Conservation (phyloP, 2,113 vertebrate genomes). For the Marcusenius ussheri region DNA sequence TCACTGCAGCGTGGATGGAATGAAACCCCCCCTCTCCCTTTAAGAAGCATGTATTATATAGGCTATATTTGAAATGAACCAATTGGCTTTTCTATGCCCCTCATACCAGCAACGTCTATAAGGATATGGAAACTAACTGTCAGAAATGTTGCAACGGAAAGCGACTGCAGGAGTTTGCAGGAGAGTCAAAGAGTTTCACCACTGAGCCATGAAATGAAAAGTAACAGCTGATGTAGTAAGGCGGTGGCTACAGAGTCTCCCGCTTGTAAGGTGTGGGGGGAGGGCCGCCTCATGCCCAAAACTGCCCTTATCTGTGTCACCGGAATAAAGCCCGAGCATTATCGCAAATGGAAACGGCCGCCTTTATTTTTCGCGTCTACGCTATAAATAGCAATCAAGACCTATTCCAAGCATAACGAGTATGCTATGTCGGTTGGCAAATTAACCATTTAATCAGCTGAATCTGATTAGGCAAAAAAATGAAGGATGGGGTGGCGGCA, state of each 20-base stretch:
- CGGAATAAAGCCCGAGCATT: background rate
- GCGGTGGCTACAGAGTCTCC: conserved; percentile 22
- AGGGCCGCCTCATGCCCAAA: conserved; percentile 1
- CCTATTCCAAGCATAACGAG: background rate
- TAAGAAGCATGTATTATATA: background rate
- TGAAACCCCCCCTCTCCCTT: background rate
- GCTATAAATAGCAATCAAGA: background rate
- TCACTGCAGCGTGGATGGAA: background rate
- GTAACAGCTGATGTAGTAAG: conserved; percentile 40
- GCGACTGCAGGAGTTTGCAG: conserved; percentile 27
- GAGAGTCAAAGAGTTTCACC: conserved; percentile 47
- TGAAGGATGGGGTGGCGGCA: background rate
- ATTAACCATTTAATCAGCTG: background rate
- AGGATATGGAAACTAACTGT: background rate
- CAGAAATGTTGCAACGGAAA: conserved; percentile 4
- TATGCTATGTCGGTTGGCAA: background rate
- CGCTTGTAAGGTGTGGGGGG: conserved; percentile 36
- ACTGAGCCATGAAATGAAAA: conserved; percentile 50
- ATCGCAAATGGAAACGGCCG: background rate
- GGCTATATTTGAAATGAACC: background rate
- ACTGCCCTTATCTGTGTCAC: conserved; percentile 1
- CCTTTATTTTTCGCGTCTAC: background rate
- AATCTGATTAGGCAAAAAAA: background rate
- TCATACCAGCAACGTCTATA: background rate
- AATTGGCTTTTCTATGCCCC: background rate